Conservation (phyloP, 2,113 vertebrate genomes). For the Castor canadensis region DNA sequence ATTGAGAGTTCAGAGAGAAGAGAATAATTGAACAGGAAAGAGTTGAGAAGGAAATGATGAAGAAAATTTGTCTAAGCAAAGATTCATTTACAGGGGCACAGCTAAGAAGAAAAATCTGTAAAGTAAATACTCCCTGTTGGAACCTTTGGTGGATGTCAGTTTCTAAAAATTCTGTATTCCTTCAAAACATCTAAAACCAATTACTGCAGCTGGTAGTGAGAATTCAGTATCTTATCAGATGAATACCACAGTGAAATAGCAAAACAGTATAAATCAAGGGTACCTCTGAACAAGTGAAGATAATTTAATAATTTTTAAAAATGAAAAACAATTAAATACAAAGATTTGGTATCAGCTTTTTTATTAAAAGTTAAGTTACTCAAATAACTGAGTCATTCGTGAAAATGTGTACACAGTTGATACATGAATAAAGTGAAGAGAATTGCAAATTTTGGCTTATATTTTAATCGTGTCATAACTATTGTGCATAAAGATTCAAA, state of each 20-base stretch:
- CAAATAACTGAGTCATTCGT: background rate
- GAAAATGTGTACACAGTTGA: constrained; percentile 11
- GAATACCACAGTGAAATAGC: background rate
- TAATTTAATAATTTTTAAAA: background rate
- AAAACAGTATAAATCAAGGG: background rate
- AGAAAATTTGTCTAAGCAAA: constrained; percentile 11
- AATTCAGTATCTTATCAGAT: background rate
- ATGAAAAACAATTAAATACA: background rate
- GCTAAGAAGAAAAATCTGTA: background rate
- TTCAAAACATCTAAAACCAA: constrained; percentile 42
- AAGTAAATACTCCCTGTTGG: background rate
- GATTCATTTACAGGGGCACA: background rate
- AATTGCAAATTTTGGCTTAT: background rate
- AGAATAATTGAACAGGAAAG: background rate
- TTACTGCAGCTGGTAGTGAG: background rate
- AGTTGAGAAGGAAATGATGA: background rate
- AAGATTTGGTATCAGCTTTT: background rate
- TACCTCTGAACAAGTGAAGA: background rate
- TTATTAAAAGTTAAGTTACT: constrained; percentile 26
- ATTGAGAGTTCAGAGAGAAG: background rate
- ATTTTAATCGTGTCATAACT: background rate
- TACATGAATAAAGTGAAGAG: background rate
- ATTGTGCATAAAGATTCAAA: background rate
- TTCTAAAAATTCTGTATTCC: background rate
- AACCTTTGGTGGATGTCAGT: constrained; percentile 18